Percentiles rank a stretch among this genome's conserved stretches.
Evolutionary conservation across 2,113 vertebrate species (phyloP).

Genomic region (Thunnus maccoyii): DNA sequence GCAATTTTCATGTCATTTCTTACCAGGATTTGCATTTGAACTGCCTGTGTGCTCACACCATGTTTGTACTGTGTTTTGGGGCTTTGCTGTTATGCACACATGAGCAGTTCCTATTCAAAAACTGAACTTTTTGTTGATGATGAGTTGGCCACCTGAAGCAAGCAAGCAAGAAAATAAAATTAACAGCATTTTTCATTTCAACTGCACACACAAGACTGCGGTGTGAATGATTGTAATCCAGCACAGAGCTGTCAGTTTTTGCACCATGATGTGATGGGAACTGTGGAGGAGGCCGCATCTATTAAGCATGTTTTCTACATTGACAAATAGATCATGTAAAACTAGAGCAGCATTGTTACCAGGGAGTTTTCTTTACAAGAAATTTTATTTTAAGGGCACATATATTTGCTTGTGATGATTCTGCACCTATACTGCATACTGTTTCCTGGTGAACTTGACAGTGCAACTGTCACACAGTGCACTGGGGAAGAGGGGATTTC

Average conservation of each 20-base stretch:
- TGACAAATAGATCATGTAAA: background rate
- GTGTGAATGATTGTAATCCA: conserved; percentile 41
- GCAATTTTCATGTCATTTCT: conserved; percentile 44
- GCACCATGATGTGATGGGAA: conserved; percentile 11
- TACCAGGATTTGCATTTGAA: conserved; percentile 28
- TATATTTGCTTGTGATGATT: background rate
- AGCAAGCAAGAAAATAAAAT: background rate
- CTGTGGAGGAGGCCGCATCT: conserved; percentile 40
- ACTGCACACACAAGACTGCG: background rate
- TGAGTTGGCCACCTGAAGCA: conserved; percentile 2
- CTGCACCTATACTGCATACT: background rate
- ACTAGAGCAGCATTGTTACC: background rate
- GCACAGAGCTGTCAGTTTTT: conserved; percentile 30
- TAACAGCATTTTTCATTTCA: background rate
- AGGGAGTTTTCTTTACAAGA: no score
- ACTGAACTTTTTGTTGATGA: background rate
- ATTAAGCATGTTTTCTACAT: conserved; percentile 26
- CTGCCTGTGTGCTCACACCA: background rate
- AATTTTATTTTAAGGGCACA: no score
- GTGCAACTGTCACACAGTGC: background rate
- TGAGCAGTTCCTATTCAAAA: background rate
- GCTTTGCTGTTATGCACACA: background rate
- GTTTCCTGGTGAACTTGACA: background rate
- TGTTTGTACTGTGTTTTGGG: background rate
- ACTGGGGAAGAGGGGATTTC: background rate